Evolutionary conservation across 2,797 vertebrate genomes (phyloP).

Genomic region (Schizopygopsis malacanthus): DNA sequence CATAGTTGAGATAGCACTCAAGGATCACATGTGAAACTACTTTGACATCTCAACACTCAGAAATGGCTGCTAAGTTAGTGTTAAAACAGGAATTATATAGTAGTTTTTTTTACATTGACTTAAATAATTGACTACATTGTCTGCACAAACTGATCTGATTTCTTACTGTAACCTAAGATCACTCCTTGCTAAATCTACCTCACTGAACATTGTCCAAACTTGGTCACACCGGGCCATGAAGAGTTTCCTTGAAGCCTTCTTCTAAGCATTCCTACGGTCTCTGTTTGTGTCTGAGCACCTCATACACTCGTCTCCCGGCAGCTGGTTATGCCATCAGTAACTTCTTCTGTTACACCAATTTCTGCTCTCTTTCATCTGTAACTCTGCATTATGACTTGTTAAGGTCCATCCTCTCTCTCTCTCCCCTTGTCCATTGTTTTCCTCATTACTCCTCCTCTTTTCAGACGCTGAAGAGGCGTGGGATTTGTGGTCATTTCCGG

Average conservation of each 20-base stretch:
- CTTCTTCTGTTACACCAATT: conserved; percentile 6
- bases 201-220: not conserved
- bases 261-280: conserved; percentile 10
- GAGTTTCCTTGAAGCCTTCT: not conserved
- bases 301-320: not conserved
- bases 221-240: not conserved
- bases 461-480: conserved; percentile 55
- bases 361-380: conserved; percentile 21
- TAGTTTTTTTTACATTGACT: too few relatives aligned
- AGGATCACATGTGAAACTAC: not conserved
- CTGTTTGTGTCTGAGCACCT: conserved; percentile 15
- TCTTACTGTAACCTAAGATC: not conserved
- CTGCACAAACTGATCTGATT: not conserved
- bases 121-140: not conserved
- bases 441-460: conserved; percentile 14
- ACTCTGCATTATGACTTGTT: not conserved
- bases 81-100: not conserved
- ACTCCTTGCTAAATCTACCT: not conserved
- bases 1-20: not conserved
- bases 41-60: not conserved
- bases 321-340: conserved; percentile 10
- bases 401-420: not conserved
- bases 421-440: conserved; percentile 2
- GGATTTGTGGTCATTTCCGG: conserved; percentile 53
- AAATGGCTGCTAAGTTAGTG: not conserved